Conservation (phyloP, 2,797 vertebrate genomes). For the Alcedo atthis region DNA sequence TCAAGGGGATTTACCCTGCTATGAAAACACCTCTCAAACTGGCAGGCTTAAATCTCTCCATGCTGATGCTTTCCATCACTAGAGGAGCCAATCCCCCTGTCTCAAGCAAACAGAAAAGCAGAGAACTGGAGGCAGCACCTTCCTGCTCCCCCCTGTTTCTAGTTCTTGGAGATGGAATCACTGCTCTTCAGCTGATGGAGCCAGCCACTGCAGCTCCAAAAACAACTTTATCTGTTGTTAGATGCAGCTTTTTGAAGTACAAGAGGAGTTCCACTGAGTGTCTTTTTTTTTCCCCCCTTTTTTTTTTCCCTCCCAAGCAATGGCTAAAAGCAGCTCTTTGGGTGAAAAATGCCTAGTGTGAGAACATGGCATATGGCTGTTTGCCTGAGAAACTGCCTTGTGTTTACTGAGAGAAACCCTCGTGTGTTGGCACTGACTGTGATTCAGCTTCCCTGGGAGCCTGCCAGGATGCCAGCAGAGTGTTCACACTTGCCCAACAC, state of each 20-base stretch:
- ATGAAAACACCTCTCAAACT: background rate
- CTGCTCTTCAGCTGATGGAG: background rate
- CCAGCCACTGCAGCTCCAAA: background rate
- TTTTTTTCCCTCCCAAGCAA: background rate
- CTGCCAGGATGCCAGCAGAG: conserved; percentile 55
- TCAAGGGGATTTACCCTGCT: background rate
- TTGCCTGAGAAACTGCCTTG: conserved; percentile 33
- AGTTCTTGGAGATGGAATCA: background rate
- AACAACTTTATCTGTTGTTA: background rate
- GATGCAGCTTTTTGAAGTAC: background rate
- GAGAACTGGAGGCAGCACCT: background rate
- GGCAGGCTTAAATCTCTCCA: background rate
- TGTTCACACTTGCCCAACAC: conserved; percentile 53
- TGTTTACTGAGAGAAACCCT: conserved; percentile 44
- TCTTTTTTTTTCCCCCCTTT: background rate
- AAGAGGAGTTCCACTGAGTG: background rate
- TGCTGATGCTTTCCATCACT: background rate
- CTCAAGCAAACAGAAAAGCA: background rate
- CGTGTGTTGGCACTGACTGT: conserved; percentile 44
- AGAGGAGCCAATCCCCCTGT: background rate
- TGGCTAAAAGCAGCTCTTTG: background rate
- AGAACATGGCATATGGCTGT: conserved; percentile 45
- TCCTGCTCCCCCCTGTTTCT: background rate
- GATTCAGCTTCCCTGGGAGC: conserved; percentile 58
- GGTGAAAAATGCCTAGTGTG: background rate